These are phyloP conservation scores for Chionomys nivalis DNA, from an alignment of 2,113 vertebrate species.

Conservation along the genomic window DNA sequence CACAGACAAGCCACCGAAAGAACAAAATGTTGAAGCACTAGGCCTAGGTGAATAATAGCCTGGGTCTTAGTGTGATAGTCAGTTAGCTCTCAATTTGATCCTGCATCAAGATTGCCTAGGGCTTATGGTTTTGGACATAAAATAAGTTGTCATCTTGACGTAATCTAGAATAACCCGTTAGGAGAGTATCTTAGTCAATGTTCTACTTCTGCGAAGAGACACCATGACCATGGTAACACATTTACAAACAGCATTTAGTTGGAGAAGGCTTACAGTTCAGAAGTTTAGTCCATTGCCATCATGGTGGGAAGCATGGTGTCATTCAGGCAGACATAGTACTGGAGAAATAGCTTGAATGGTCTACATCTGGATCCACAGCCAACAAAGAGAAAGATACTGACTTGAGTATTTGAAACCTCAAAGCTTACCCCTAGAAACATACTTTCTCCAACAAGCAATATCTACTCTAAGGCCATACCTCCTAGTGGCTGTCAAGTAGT, in stretches of 20 bases:
- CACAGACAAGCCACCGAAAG: not conserved
- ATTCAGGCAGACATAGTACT: not conserved
- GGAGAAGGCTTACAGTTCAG: not conserved
- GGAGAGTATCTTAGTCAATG: not conserved
- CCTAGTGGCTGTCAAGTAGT: not conserved
- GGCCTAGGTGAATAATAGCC: not conserved
- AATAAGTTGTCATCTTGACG: not conserved
- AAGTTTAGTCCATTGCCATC: not conserved
- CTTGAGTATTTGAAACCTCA: not conserved
- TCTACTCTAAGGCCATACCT: not conserved
- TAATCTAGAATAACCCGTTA: not conserved
- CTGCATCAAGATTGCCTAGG: not conserved
- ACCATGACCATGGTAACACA: not conserved
- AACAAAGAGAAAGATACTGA: not conserved
- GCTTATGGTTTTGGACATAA: not conserved
- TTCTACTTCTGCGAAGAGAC: not conserved
- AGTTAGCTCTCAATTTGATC: not conserved
- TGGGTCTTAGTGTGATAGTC: not conserved
- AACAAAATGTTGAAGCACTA: not conserved
- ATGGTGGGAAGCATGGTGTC: not conserved
- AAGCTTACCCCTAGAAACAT: not conserved
- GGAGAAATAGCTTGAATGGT: not conserved
- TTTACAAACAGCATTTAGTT: not conserved
- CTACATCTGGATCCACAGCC: not conserved
- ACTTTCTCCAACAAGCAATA: not conserved